A percentile compares a stretch with the other conserved stretches of the same genome.
Evolutionary conservation across 2,888 invertebrate genomes (phyloP).

Genomic region (Torymus auratus): DNA sequence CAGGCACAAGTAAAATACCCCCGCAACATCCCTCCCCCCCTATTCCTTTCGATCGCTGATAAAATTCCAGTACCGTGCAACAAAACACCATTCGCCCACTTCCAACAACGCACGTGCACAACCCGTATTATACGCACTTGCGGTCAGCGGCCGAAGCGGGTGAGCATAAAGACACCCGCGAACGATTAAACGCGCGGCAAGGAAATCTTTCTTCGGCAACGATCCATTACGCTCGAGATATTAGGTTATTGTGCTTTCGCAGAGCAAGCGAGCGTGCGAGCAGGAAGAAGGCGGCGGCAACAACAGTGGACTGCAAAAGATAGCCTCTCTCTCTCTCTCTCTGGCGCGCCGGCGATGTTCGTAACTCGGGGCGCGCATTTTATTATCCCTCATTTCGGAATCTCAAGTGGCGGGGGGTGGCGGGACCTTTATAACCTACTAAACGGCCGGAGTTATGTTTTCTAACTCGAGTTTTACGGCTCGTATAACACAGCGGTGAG

Average conservation of each 20-base stretch:
- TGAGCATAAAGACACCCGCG: no score
- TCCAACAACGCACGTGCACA: no score
- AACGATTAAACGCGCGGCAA: background rate
- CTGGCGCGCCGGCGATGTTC: no score
- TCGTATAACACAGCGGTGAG: background rate
- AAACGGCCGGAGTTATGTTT: slow-evolving; percentile 56
- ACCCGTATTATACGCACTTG: no score
- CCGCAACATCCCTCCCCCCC: no score
- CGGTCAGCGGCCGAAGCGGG: no score
- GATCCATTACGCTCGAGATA: slow-evolving; percentile 33
- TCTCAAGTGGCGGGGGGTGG: slow-evolving; percentile 38
- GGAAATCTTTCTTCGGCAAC: slow-evolving; percentile 20
- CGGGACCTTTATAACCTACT: slow-evolving; percentile 53
- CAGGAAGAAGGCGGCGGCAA: background rate
- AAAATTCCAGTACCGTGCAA: no score
- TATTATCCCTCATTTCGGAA: slow-evolving; percentile 53
- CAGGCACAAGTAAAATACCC: no score
- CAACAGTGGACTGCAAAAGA: slow-evolving; percentile 5
- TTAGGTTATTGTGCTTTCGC: slow-evolving; percentile 15
- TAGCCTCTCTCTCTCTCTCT: background rate
- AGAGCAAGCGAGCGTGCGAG: background rate
- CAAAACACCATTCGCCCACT: no score
- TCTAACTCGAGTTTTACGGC: slow-evolving; percentile 56
- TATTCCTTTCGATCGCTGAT: no score
- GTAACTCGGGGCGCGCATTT: slow-evolving; percentile 31